Evolutionary conservation across 2,888 invertebrate species (phyloP), one percentile per base, ranked within the genome.

Genomic region (Metopia argyrocephala): DNA sequence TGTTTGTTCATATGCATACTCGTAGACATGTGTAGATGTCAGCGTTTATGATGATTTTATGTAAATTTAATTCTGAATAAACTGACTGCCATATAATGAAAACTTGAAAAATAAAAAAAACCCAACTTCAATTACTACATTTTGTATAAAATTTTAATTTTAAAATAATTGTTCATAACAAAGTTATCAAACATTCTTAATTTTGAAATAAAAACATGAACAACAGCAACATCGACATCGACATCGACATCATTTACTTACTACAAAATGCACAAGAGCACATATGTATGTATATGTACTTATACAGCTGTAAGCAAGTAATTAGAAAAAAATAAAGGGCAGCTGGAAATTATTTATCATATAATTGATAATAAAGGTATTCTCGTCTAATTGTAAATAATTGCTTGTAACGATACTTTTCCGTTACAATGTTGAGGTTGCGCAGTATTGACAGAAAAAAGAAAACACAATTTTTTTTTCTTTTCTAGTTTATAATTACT

Each of bases 141-240:
- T 38, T 75, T 75, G 27, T 56, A 54, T 28, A 12, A 69, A 69
- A 50, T 61, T 54, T 76, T 62, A 64, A 76, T 62, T 61, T 79
- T 76, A 62, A 79, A 62, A 66, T 75, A 79, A 79, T 76, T 79
- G 75, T 75, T 31, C 31, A 45, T 25, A 75, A 66, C 45, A 61
- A 61, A 74, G 64, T 79, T 69, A 59, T 56, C 38, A 70, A 75
- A 75, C 75, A 70, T 79, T 54, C 70, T 70, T 75, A 75, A 75
- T 61, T n/a, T 79, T 79, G 66, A 20, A 46, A 75, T 48, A 48
- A 46, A 56, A 54, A 74, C 50, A 74, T 3, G 7, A 54, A 38
- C 12, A 21, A 31, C 23, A 28, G 15, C 5, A 28, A n/a, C 18
- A 73, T 7, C 31, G 9, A 38, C 12, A 21, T n/a, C n/a, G n/a